phyloP scores from a whole-genome alignment of 2,113 vertebrate genomes.

The Myotis lucifugus region DNA sequence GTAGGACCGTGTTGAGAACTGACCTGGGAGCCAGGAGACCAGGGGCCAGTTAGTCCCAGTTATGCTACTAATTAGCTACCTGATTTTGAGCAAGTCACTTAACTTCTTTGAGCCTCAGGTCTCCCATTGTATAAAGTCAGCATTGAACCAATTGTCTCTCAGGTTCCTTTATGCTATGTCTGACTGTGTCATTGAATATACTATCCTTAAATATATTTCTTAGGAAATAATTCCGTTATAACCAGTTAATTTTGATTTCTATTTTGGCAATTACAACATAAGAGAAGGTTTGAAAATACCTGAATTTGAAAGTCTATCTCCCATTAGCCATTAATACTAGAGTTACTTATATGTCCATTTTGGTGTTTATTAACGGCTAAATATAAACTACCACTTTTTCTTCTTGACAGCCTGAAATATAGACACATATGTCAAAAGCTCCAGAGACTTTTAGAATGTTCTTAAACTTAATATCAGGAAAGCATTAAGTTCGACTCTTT shows the following conservation, averaged over 20 bases:
- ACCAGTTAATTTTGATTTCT: background rate
- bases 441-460: background rate
- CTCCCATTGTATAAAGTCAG: background rate
- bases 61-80: background rate
- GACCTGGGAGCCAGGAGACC: background rate
- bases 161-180: background rate
- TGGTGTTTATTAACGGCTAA: background rate
- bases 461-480: background rate
- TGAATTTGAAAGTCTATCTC: background rate
- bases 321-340: background rate
- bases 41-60: background rate
- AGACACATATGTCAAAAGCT: background rate
- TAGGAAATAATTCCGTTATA: background rate
- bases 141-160: background rate
- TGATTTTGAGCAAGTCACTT: background rate
- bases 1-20: background rate
- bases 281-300: conserved; percentile 25
- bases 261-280: background rate
- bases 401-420: background rate
- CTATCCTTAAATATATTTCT: background rate
- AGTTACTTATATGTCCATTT: background rate
- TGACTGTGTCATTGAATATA: conserved; percentile 25
- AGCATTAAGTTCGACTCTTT: background rate
- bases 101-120: background rate
- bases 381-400: background rate